Evolutionary conservation across 2,113 vertebrate genomes (phyloP).

Genomic region (Oncorhynchus kisutch): DNA sequence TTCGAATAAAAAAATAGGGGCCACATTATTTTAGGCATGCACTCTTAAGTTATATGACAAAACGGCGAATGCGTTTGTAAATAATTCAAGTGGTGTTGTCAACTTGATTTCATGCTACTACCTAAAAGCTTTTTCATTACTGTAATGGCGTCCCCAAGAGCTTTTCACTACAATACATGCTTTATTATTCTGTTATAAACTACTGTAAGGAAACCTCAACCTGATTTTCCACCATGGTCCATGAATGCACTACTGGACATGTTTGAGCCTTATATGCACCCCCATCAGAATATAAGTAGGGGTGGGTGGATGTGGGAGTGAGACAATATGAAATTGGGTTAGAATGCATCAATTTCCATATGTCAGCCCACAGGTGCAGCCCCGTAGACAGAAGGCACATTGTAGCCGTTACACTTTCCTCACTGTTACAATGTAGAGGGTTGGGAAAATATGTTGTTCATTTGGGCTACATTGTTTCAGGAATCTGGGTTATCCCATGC

Average conservation of each 20-base stretch:
- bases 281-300: conserved; percentile 25
- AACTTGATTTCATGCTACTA: background rate
- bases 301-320: conserved; percentile 41
- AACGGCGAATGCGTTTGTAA: background rate
- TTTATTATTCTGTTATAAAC: no score
- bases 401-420: conserved; percentile 42
- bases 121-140: no score
- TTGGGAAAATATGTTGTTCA: background rate
- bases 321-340: conserved; percentile 48
- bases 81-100: background rate
- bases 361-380: conserved; percentile 52
- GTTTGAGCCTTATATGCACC: conserved; percentile 7
- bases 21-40: background rate
- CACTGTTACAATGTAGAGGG: background rate
- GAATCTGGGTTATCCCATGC: background rate
- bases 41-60: background rate
- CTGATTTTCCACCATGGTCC: background rate
- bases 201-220: no score
- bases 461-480: background rate
- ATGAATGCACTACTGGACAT: background rate
- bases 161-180: no score
- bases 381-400: conserved; percentile 53
- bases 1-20: background rate
- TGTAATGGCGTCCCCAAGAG: no score
- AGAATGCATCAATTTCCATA: conserved; percentile 62